Evolutionary conservation across 2,888 invertebrate species (phyloP).

Genomic region (Incurvaria masculella): DNA sequence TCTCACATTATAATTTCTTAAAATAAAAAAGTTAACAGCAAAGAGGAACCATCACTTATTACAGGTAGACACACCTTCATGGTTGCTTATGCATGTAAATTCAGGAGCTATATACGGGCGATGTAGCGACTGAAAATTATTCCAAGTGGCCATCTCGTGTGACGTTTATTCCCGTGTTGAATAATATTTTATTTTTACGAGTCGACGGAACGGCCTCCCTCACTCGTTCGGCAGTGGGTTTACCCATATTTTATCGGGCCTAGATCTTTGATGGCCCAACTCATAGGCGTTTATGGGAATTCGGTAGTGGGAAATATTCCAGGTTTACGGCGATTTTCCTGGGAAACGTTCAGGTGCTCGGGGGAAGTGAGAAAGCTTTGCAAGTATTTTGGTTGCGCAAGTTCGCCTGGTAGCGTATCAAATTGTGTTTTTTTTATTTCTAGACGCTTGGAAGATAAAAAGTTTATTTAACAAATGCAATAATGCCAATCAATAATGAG

Average conservation of each 20-base stretch:
- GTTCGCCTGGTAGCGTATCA: too few species aligned
- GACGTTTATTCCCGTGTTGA: slow-evolving; percentile 45
- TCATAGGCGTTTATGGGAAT: neutral
- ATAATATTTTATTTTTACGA: slow-evolving; percentile 48
- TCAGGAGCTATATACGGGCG: slow-evolving; percentile 6
- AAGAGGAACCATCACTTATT: too few species aligned
- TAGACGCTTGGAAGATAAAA: too few species aligned
- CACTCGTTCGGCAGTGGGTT: neutral
- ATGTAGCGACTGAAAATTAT: slow-evolving; percentile 32
- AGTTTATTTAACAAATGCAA: too few species aligned
- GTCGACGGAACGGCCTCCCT: slow-evolving; percentile 23
- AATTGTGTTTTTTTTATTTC: too few species aligned
- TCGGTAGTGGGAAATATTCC: neutral
- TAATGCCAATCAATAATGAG: too few species aligned
- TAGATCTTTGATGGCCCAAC: neutral
- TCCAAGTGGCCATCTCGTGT: slow-evolving; percentile 40
- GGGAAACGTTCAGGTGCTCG: neutral
- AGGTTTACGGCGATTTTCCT: neutral
- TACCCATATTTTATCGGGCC: neutral
- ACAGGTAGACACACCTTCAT: neutral
- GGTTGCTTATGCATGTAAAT: slow-evolving; percentile 14
- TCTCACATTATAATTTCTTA: too few species aligned
- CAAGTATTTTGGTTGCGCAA: too few species aligned
- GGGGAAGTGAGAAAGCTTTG: neutral
- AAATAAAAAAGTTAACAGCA: too few species aligned